Conservation (phyloP, 2,113 vertebrate species). For the Urocitellus parryii region DNA sequence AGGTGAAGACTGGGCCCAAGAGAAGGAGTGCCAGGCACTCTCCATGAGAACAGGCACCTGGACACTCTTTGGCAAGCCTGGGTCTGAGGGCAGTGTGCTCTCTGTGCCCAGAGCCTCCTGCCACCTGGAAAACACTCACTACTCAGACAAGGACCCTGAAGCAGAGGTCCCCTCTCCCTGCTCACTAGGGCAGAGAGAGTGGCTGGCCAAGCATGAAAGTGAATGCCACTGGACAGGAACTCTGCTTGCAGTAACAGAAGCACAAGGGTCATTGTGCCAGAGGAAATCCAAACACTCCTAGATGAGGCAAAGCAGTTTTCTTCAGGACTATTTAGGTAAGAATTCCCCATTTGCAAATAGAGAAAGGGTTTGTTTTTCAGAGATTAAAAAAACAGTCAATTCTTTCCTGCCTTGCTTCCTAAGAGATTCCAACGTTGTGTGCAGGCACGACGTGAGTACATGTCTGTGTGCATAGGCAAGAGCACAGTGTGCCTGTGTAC, state of each 20-base stretch:
- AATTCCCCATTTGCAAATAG: not conserved
- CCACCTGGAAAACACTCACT: accelerated
- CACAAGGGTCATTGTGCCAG: not conserved
- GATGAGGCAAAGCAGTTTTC: not conserved
- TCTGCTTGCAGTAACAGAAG: not conserved
- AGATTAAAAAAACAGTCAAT: not conserved
- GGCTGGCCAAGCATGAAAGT: accelerated
- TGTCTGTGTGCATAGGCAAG: not conserved
- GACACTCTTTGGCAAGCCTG: not conserved
- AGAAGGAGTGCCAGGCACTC: accelerated
- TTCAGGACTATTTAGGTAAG: not conserved
- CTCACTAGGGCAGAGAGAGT: accelerated
- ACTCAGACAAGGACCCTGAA: accelerated
- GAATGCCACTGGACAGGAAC: not conserved
- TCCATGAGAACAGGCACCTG: accelerated
- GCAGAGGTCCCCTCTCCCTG: not conserved
- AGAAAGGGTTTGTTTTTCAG: not conserved
- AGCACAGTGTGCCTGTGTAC: not conserved
- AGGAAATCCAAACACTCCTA: not conserved
- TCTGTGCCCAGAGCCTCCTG: not conserved
- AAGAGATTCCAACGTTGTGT: not conserved
- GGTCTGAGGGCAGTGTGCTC: accelerated
- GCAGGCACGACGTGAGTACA: too few relatives aligned
- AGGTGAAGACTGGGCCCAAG: not conserved
- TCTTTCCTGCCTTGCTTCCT: not conserved